phyloP scores from a whole-genome alignment of 2,797 vertebrate genomes.

The Platyrinchus mystaceus region DNA sequence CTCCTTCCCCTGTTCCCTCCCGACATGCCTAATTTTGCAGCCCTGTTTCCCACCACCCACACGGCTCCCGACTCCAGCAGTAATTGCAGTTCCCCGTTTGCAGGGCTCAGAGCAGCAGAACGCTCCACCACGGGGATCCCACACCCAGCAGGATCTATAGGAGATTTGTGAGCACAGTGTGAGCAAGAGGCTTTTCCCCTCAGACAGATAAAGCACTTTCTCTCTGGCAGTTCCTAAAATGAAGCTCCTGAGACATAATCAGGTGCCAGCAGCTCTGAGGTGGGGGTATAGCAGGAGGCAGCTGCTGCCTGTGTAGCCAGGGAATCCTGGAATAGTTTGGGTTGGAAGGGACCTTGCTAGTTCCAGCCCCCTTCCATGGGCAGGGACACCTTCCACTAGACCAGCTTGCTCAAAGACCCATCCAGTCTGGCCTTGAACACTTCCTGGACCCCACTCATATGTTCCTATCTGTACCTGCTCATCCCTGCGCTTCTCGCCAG shows the following conservation, averaged over 20 bases:
- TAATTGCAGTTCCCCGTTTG: neutral
- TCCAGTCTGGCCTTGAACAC: neutral
- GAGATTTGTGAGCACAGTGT: neutral
- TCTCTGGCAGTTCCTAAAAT: neutral
- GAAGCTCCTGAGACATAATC: neutral
- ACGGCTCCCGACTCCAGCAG: neutral
- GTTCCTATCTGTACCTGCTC: neutral
- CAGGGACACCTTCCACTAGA: neutral
- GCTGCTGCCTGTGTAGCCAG: neutral
- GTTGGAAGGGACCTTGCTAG: neutral
- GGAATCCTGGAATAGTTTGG: neutral
- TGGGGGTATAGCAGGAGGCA: neutral
- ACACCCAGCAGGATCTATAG: rapidly evolving
- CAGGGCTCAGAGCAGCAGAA: neutral
- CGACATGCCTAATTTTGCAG: neutral
- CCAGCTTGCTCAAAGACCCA: neutral
- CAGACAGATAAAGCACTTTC: neutral
- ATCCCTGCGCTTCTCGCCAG: rapidly evolving
- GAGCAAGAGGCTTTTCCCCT: neutral
- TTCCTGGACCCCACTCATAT: neutral
- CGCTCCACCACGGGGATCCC: neutral
- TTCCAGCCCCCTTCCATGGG: neutral
- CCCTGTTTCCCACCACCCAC: neutral
- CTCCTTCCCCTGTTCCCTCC: neutral
- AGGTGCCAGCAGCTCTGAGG: neutral